Base-by-base conservation (phyloP, 2,888 invertebrate species). In the Stramonita haemastoma region DNA sequence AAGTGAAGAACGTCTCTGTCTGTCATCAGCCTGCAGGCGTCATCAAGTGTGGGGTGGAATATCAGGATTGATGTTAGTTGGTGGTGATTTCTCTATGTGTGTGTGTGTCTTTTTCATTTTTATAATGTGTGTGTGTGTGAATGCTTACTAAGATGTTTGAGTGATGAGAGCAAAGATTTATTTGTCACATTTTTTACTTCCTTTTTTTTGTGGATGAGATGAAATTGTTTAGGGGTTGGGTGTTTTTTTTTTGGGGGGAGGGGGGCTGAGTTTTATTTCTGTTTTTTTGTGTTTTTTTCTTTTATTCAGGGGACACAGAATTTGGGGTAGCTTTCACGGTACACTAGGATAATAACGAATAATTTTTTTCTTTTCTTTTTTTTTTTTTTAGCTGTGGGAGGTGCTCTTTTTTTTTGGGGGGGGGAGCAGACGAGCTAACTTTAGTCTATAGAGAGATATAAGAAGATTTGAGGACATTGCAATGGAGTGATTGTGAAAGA, bases 1-100 rank as follows among this genome's bases (percentile, higher is more conserved):
- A 95, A 95, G 93, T 95, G 91, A 93, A 81, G 36, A 2, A 32
- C 79, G 22, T 32, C 32, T 26, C 66, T 34, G 11, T 77, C 29
- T 8, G 77, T 32, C 8, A 19, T 79, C 32, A 13, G 13, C 32
- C 32, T 79, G 66, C 6, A 66, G 17, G 66, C 6, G 4, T 66
- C 66, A 66, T 11, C 13, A 15, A n/a, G n/a, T 19, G 60, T 60
- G 19, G 60, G 60, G 60, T 60, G 60, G 60, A 60, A 11, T 11
- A 15, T 19, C 60, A 60, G 60, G 60, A 19, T 46, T 46, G 46
- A 46, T 46, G 46, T 46, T 46, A 46, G 46, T 46, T 46, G 46
- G 46, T 73, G 13, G 26, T n/a, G n/a, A 13, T 34, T 79, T 79
- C 73, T 73, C n/a, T 29, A 0, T n/a, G 46, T 73, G 73, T 73